Percentiles rank a stretch among this genome's conserved stretches.
Evolutionary conservation across 2,888 invertebrate species (phyloP).

Genomic region (Colostygia pectinataria): DNA sequence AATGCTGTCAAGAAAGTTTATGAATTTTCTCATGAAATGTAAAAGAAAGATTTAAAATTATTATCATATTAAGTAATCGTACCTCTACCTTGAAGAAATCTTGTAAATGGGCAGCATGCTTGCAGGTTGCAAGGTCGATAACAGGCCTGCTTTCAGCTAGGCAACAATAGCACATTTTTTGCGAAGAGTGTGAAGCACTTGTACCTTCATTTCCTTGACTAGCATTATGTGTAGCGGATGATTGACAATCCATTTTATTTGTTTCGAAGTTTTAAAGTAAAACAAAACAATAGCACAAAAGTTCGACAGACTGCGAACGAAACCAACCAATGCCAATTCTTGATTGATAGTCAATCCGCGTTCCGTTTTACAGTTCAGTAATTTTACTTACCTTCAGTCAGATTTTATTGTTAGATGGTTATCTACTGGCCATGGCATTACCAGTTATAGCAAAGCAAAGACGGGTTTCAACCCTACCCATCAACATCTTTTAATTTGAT

Average conservation of each 20-base stretch:
- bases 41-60: too few relatives aligned
- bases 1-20: too few relatives aligned
- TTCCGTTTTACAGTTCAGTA: slow-evolving; percentile 4
- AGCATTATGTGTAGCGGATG: background rate
- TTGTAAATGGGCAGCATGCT: slow-evolving; percentile 50
- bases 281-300: too few relatives aligned
- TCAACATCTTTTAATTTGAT: too few relatives aligned
- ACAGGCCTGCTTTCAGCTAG: slow-evolving; percentile 41
- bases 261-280: too few relatives aligned
- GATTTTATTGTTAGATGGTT: background rate
- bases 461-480: too few relatives aligned
- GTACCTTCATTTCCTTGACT: background rate
- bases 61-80: too few relatives aligned
- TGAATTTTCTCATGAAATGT: too few relatives aligned
- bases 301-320: too few relatives aligned
- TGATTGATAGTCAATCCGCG: background rate
- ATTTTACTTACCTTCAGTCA: too few relatives aligned
- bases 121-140: slow-evolving; percentile 47
- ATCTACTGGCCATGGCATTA: too few relatives aligned
- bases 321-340: slow-evolving; percentile 17
- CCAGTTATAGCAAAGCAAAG: too few relatives aligned
- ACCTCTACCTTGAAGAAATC: slow-evolving; percentile 46
- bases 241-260: slow-evolving; percentile 13
- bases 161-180: slow-evolving; percentile 59
- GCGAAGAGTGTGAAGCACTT: slow-evolving; percentile 1